A percentile compares a stretch with the other conserved stretches of the same genome.
These are phyloP conservation scores for Anser brachyrhynchus DNA, from an alignment of 2,113 vertebrate genomes.

Conservation along the genomic window DNA sequence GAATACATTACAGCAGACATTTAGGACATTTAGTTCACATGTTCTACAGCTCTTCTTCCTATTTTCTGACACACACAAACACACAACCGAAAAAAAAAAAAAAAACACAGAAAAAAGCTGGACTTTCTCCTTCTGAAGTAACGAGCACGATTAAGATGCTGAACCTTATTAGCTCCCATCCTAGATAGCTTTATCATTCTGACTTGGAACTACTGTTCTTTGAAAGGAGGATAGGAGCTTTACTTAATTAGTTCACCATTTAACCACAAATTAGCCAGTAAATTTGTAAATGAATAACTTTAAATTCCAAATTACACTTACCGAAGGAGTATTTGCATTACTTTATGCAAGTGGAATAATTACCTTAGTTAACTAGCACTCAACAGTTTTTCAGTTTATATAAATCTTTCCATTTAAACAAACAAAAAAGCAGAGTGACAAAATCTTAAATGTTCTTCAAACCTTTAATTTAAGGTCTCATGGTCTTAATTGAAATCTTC, in stretches of 20 bases:
- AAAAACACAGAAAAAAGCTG: background rate
- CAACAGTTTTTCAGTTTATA: background rate
- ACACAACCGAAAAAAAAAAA: background rate
- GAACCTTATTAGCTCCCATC: background rate
- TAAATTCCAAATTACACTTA: background rate
- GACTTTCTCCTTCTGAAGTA: background rate
- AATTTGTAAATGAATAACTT: slow-evolving; percentile 5
- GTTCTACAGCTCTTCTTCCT: fast-evolving
- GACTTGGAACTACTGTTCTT: background rate
- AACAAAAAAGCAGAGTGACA: background rate
- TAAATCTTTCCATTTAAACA: background rate
- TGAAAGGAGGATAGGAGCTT: background rate
- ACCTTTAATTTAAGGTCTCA: background rate
- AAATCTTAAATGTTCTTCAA: background rate
- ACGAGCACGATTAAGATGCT: background rate
- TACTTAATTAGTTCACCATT: slow-evolving; percentile 26
- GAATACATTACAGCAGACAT: background rate
- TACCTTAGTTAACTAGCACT: background rate
- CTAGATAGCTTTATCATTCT: background rate
- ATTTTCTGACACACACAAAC: background rate
- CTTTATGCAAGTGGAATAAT: background rate
- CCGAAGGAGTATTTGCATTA: background rate
- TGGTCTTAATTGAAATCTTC: background rate
- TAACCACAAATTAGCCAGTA: slow-evolving; percentile 21
- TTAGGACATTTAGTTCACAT: background rate